Conservation (phyloP, 2,113 vertebrate genomes). For the Phrynosoma platyrhinos region DNA sequence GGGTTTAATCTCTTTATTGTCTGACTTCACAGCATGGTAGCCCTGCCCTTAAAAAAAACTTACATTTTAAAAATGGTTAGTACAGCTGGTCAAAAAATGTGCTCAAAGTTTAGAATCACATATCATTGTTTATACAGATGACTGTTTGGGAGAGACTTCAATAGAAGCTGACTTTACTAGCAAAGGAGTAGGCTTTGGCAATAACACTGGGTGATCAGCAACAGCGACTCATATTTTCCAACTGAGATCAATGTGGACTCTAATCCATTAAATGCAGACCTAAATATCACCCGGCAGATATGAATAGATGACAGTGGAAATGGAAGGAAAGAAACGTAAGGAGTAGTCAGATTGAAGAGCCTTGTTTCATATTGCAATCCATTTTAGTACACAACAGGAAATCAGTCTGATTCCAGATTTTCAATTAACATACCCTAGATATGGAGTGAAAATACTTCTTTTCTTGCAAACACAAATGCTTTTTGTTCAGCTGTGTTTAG, state of each 20-base stretch:
- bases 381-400: constrained; percentile 71
- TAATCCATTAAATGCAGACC: constrained; percentile 71
- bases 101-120: constrained; percentile 90
- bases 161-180: constrained; percentile 78
- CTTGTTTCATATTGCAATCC: constrained; percentile 71
- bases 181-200: constrained; percentile 74
- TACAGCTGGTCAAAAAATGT: constrained; percentile 90
- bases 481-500: constrained; percentile 64
- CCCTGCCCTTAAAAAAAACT: constrained; percentile 73
- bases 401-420: constrained; percentile 73
- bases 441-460: constrained; percentile 68
- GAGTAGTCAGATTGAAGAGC: constrained; percentile 66
- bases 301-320: constrained; percentile 67
- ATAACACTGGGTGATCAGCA: constrained; percentile 74
- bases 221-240: constrained; percentile 78
- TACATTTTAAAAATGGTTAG: constrained; percentile 81
- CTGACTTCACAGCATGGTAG: constrained; percentile 68
- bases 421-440: constrained; percentile 73
- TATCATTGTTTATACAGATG: constrained; percentile 95
- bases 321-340: constrained; percentile 56
- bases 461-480: constrained; percentile 66
- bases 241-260: constrained; percentile 76
- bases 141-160: constrained; percentile 87
- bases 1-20: constrained; percentile 70
- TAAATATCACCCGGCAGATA: constrained; percentile 77